Base-by-base conservation (phyloP, 2,113 vertebrate genomes). In the Osmerus eperlanus region DNA sequence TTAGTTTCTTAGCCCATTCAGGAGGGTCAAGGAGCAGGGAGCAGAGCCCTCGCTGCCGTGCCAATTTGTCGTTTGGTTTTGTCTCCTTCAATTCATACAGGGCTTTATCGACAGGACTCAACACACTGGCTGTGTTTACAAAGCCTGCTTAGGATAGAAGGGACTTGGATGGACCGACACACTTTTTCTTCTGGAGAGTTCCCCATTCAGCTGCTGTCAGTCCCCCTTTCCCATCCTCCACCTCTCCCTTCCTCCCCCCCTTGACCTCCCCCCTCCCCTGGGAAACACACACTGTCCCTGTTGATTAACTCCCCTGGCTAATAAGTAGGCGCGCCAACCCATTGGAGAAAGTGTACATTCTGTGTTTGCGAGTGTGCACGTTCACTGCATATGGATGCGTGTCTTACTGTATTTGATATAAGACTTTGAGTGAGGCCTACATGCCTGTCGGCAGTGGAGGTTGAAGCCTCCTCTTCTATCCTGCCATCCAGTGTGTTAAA, bases 1-100 rank as follows among this genome's bases (percentile, higher is more conserved):
- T 65, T 78, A 58, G 51, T 60, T 66, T 71, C 77, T 80, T 71
- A 74, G 32, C 76, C 9, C 53, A 28, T 68, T 72, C 75, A 62
- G 59, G 32, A 21, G 59, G 78, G 76, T 81, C 71, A 71, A n/a
- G 70, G 72, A 28, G 25, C 25, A 28, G 25, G 41, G 41, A 47
- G 41, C 41, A 47, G 41, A 47, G 41, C 41, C 41, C 9, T 9
- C 0, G 56, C 62, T 67, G 64, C 62, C n/a, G 61, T 65, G 65
- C 64, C 68, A 70, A 65, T 73, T 68, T 73, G 71, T 23, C 72
- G 58, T 62, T 68, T 72, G 6, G 68, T 70, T 71, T 41, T 60
- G 63, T 68, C 70, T 36, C 41, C 61, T 73, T 51, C 16, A 68
- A 52, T 65, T 78, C 47, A 63, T 76, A 73, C 78, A 54, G 67